Evolutionary conservation across 1,140 invertebrate species (phyloP).

Genomic region (Temnothorax longispinosus): DNA sequence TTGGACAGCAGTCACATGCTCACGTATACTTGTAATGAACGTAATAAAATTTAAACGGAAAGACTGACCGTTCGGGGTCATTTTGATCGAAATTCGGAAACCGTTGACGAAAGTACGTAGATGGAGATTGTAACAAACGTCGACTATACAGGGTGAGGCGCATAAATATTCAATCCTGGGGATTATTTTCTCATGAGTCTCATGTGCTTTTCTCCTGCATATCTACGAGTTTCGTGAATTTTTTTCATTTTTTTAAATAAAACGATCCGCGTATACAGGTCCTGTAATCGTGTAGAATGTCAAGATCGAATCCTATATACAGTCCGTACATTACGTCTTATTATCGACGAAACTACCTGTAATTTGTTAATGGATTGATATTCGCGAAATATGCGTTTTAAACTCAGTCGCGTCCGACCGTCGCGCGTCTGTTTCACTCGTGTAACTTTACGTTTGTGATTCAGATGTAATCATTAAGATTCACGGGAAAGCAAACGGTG

Average conservation of each 20-base stretch:
- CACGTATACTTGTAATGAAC: constrained; percentile 71
- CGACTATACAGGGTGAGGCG: constrained; percentile 48
- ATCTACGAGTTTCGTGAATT: neutral
- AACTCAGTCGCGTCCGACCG: neutral
- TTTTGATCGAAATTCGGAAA: constrained; percentile 72
- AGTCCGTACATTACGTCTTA: constrained; percentile 42
- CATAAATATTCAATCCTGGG: constrained; percentile 9
- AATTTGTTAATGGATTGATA: constrained; percentile 56
- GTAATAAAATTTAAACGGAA: constrained; percentile 77
- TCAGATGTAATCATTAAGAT: constrained; percentile 69
- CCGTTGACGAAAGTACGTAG: constrained; percentile 53
- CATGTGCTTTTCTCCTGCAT: constrained; percentile 8
- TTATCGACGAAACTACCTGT: constrained; percentile 47
- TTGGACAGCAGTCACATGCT: constrained; percentile 65
- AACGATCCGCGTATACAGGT: neutral
- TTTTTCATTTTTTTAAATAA: neutral
- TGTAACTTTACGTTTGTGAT: constrained; percentile 70
- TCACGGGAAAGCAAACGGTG: constrained; percentile 27
- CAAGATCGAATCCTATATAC: constrained; percentile 46
- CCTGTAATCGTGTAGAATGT: constrained; percentile 31
- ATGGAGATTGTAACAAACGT: constrained; percentile 24
- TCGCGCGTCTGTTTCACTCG: constrained; percentile 26
- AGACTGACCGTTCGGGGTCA: constrained; percentile 84
- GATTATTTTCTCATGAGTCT: neutral
- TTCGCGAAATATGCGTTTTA: constrained; percentile 32